Evolutionary conservation across 2,113 vertebrate species (phyloP).

Genomic region (Cyanoliseus patagonus): DNA sequence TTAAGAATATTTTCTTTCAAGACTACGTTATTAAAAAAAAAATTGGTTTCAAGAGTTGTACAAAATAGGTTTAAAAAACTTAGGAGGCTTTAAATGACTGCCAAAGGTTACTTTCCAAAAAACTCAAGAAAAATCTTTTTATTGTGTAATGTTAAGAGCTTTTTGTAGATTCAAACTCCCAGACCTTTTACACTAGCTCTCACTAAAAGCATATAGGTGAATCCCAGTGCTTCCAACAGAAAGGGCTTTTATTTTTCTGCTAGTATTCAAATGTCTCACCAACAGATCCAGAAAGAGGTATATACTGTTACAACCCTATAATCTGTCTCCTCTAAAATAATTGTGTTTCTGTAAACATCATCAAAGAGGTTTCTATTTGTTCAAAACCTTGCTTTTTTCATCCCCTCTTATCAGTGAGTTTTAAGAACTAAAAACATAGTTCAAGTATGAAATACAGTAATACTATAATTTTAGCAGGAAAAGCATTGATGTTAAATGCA

Average conservation of each 20-base stretch:
- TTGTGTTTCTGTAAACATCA: constrained; percentile 1
- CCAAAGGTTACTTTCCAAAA: not conserved
- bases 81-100: not conserved
- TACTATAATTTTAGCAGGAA: not conserved
- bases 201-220: not conserved
- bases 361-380: not conserved
- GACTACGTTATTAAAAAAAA: not conserved
- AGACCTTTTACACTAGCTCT: not conserved
- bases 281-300: not conserved
- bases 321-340: not conserved
- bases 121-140: not conserved
- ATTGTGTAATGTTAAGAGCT: not conserved
- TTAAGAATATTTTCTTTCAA: not conserved
- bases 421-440: not conserved
- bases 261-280: not conserved
- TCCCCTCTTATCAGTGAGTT: not conserved
- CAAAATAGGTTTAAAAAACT: not conserved
- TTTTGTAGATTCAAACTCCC: not conserved
- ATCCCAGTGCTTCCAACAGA: not conserved
- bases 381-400: not conserved
- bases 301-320: not conserved
- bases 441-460: not conserved
- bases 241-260: not conserved
- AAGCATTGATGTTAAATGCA: not conserved
- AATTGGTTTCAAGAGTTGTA: not conserved